Base-by-base conservation (phyloP, 2,888 invertebrate species). In the Rhimphoctona megacephalus region DNA sequence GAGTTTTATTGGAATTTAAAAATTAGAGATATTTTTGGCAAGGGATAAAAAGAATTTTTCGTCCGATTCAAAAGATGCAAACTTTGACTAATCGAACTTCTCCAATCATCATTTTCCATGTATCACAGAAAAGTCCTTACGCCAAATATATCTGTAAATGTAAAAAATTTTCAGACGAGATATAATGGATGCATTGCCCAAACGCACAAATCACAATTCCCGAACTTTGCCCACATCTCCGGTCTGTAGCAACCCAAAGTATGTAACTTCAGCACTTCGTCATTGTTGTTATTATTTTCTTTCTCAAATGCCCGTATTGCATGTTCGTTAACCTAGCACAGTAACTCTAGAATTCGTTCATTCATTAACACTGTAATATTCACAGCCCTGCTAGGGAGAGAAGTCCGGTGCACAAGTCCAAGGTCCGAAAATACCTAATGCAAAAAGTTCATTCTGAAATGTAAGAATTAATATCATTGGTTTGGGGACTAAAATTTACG, bases 161-260 rank as follows among this genome's bases (percentile, higher is more conserved):
- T 33, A n/a, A 79, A 79, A 49, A 72, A 72, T 88, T 95, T 95
- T 88, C 95, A 97, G 97, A 94, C 96, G 96, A 94, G 96, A 96
- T 91, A 95, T 96, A 79, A 94, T 96, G 79, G 95, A 95, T 90
- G 94, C 94, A 90, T 94, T 97, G 90, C 96, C 96, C 36, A 96
- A 96, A 90, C 96, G 95, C 90, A 95, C 95, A 88, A 82, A 54
- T 93, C 95, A 84, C 90, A 95, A 85, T 95, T 96, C 46, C 96
- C 95, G 91, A 96, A 96, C 81, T 96, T 96, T 86, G 94, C 95
- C 94, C 88, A 85, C 92, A 81, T 94, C 95, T 80, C 94, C 95
- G 88, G 93, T 95, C 88, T 94, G 93, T 90, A 90, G 89, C 79
- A 95, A 96, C 94, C 94, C 94, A 83, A 96, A 96, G 96, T 96